A percentile compares a stretch with the other conserved stretches of the same genome.
Evolutionary conservation across 2,797 vertebrate species (phyloP).

Genomic region (Holocentrus rufus): DNA sequence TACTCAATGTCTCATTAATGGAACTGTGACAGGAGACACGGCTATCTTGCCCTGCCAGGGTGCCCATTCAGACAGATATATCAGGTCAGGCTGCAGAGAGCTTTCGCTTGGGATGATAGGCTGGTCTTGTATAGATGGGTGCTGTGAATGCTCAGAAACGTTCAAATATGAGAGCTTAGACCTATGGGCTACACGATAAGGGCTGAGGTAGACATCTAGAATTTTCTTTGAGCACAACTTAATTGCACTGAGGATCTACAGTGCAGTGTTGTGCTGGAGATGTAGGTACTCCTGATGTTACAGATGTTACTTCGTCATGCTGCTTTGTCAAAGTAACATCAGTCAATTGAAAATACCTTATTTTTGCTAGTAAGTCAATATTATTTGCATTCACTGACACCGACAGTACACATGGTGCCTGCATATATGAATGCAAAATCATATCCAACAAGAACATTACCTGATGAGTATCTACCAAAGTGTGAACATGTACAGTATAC

Average conservation of each 20-base stretch:
- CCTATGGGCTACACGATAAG: constrained; percentile 32
- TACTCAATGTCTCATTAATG: constrained; percentile 59
- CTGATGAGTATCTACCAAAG: background rate
- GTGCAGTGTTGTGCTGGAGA: background rate
- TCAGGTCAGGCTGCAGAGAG: constrained; percentile 68
- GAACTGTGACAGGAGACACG: constrained; percentile 59
- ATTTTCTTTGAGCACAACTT: constrained; percentile 17
- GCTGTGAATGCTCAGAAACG: constrained; percentile 56
- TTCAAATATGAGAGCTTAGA: constrained; percentile 38
- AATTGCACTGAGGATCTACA: background rate
- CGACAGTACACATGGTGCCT: background rate
- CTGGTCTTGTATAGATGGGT: constrained; percentile 60
- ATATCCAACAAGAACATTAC: background rate
- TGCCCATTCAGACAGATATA: constrained; percentile 64
- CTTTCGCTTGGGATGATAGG: constrained; percentile 63
- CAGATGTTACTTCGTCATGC: background rate
- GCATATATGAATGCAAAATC: background rate
- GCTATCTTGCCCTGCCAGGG: constrained; percentile 62
- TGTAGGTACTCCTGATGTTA: constrained; percentile 1
- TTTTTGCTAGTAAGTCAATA: too few relatives aligned
- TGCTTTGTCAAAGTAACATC: background rate
- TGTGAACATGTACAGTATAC: too few relatives aligned
- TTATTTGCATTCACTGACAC: background rate
- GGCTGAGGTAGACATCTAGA: constrained; percentile 21
- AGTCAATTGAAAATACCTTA: background rate